A percentile compares a stretch with the other conserved stretches of the same genome.
These are phyloP conservation scores for Schizotus pectinicornis DNA, from an alignment of 2,888 invertebrate species.

Conservation along the genomic window DNA sequence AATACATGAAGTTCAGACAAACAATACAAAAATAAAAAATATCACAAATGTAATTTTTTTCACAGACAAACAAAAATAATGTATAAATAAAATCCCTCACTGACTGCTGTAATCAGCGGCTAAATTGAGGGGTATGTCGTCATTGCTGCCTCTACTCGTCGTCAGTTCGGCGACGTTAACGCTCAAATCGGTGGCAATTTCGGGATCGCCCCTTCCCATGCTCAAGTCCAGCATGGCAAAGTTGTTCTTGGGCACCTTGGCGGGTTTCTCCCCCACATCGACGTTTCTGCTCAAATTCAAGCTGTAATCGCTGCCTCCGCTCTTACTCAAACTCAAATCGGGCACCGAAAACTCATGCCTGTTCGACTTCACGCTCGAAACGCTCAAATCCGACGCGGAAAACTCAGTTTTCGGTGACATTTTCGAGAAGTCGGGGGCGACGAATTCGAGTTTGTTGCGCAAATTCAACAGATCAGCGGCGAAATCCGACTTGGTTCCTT, in stretches of 20 bases:
- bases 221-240: slow-evolving; percentile 61
- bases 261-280: slow-evolving; percentile 58
- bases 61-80: not conserved
- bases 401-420: slow-evolving; percentile 41
- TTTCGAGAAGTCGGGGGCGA: slow-evolving; percentile 55
- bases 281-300: slow-evolving; percentile 47
- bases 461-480: slow-evolving; percentile 56
- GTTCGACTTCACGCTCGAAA: slow-evolving; percentile 35
- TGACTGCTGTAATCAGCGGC: slow-evolving; percentile 20
- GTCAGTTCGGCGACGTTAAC: slow-evolving; percentile 21
- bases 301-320: slow-evolving; percentile 50
- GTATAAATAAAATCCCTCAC: not conserved
- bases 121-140: slow-evolving; percentile 40
- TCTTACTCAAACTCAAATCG: slow-evolving; percentile 60
- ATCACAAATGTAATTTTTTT: too few relatives aligned
- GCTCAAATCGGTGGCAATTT: slow-evolving; percentile 44
- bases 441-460: slow-evolving; percentile 61
- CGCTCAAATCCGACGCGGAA: slow-evolving; percentile 47
- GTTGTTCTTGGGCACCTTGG: slow-evolving; percentile 67
- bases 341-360: slow-evolving; percentile 49
- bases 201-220: slow-evolving; percentile 48
- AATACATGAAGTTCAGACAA: too few relatives aligned
- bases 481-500: slow-evolving; percentile 59
- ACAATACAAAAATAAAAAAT: too few relatives aligned
- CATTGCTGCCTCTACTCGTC: slow-evolving; percentile 20